These are phyloP conservation scores for Leptopilina syphax DNA, from an alignment of 2,888 invertebrate genomes.

Conservation along the genomic window DNA sequence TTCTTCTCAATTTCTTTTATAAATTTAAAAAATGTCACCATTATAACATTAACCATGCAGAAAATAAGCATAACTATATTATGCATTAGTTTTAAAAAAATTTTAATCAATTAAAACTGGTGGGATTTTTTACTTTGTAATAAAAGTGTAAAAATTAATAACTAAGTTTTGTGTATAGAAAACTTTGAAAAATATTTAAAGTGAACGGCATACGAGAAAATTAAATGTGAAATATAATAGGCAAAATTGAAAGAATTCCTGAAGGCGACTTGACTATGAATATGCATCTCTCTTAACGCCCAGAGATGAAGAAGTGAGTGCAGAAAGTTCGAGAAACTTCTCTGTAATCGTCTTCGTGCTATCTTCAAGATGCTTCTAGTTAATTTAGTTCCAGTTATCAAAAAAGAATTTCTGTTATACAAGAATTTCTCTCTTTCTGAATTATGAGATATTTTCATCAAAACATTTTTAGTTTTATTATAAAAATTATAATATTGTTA, in stretches of 20 bases:
- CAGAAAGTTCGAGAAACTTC: constrained; percentile 36
- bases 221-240: constrained; percentile 20
- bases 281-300: constrained; percentile 32
- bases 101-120: no score
- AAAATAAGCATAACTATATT: no score
- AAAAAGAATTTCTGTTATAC: constrained; percentile 27
- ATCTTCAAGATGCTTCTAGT: constrained; percentile 37
- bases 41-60: no score
- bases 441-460: neutral
- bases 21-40: no score
- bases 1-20: no score
- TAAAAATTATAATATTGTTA: neutral
- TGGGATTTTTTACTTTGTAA: no score
- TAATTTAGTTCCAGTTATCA: constrained; percentile 25
- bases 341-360: constrained; percentile 30
- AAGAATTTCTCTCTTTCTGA: constrained; percentile 31
- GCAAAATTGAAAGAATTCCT: constrained; percentile 37
- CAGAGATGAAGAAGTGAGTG: constrained; percentile 31
- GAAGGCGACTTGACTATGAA: constrained; percentile 27
- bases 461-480: neutral
- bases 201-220: neutral
- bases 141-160: no score
- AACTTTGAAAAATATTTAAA: neutral
- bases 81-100: no score
- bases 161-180: no score